Evolutionary conservation across 1,140 invertebrate species (phyloP).

Genomic region (Kradibia gibbosae): DNA sequence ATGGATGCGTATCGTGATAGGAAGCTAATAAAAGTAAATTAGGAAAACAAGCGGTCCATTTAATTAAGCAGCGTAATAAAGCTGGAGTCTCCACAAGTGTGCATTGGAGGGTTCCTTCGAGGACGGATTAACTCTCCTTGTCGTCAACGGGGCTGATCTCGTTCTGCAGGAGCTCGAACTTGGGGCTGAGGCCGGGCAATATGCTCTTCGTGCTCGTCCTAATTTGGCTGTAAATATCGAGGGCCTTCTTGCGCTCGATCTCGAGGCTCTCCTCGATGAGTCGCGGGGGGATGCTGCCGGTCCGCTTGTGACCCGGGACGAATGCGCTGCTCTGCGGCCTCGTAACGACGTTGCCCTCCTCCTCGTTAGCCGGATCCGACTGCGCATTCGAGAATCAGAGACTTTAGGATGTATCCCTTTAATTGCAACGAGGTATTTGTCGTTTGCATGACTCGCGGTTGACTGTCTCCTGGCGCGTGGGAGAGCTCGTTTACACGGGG

Average conservation of each 20-base stretch:
- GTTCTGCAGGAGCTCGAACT: conserved; percentile 69
- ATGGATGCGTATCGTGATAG: too few species aligned
- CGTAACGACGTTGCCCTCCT: conserved; percentile 25
- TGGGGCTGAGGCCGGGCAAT: conserved; percentile 65
- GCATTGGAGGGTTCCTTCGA: conserved; percentile 16
- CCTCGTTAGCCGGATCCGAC: conserved; percentile 36
- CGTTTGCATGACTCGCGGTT: too few species aligned
- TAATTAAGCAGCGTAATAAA: not conserved
- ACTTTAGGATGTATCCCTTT: too few species aligned
- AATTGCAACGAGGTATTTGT: too few species aligned
- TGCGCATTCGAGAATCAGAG: not conserved
- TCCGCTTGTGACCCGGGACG: conserved; percentile 66
- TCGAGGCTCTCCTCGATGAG: conserved; percentile 66
- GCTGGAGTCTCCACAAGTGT: conserved; percentile 6
- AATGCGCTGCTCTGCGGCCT: conserved; percentile 62
- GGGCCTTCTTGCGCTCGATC: conserved; percentile 65
- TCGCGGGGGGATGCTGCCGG: conserved; percentile 66
- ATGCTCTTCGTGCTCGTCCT: conserved; percentile 69
- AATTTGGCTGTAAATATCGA: conserved; percentile 70
- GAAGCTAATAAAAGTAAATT: not conserved
- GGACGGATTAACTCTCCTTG: conserved; percentile 70
- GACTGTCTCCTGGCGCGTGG: too few species aligned
- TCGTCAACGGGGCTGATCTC: conserved; percentile 71
- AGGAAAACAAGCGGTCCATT: not conserved
- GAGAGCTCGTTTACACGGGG: too few species aligned